Percentiles rank a stretch among this genome's conserved stretches.
phyloP scores from a whole-genome alignment of 2,888 invertebrate genomes.

The Nomada flava region DNA sequence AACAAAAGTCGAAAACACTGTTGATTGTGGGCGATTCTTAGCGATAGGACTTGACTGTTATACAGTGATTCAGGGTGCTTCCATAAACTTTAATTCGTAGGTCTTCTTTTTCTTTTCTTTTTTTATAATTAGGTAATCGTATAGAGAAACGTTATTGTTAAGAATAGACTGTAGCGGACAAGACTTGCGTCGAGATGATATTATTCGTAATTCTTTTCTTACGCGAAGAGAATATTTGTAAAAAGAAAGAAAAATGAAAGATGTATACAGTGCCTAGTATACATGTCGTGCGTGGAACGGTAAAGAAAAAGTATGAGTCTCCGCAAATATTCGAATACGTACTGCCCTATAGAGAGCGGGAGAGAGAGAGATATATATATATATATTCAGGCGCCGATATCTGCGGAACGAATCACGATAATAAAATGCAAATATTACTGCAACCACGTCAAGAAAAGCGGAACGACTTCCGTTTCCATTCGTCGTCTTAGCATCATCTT shows the following conservation, averaged over 20 bases:
- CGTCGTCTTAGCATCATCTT: constrained; percentile 29
- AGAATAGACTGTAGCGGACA: constrained; percentile 75
- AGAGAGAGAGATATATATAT: neutral
- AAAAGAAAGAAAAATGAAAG: constrained; percentile 26
- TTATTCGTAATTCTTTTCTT: constrained; percentile 64
- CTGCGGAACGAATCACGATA: constrained; percentile 37
- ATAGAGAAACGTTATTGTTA: constrained; percentile 66
- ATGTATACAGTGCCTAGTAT: constrained; percentile 1
- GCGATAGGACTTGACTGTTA: constrained; percentile 65
- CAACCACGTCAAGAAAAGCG: constrained; percentile 19
- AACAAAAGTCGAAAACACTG: constrained; percentile 28
- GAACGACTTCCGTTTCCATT: constrained; percentile 26
- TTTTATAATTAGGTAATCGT: constrained; percentile 58
- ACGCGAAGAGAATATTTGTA: constrained; percentile 56
- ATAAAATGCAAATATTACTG: constrained; percentile 50
- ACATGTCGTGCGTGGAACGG: neutral
- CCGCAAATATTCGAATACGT: constrained; percentile 12
- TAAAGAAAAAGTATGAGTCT: constrained; percentile 6
- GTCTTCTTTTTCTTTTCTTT: constrained; percentile 22
- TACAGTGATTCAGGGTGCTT: constrained; percentile 83
- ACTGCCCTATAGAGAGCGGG: constrained; percentile 14
- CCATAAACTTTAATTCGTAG: constrained; percentile 75
- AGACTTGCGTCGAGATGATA: constrained; percentile 75
- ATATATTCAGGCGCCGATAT: neutral
- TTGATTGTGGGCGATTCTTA: constrained; percentile 41